phyloP scores from a whole-genome alignment of 1,140 invertebrate genomes.

The Bombus breviceps region DNA sequence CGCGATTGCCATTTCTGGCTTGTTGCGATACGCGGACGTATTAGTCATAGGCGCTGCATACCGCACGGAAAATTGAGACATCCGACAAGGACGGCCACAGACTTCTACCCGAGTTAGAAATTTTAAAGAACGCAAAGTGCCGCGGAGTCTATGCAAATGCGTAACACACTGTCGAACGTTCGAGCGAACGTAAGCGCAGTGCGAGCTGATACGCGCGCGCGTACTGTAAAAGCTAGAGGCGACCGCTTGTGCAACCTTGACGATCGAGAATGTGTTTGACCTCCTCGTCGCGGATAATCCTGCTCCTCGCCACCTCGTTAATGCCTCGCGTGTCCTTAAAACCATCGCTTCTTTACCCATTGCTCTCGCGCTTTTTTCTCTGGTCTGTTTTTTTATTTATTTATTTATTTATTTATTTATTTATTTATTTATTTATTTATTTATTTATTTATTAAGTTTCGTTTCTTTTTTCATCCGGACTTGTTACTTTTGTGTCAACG shows the following conservation, averaged over 20 bases:
- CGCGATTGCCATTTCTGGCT: constrained; percentile 55
- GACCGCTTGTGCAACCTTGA: constrained; percentile 60
- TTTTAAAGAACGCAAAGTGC: constrained; percentile 49
- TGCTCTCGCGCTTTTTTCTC: background rate
- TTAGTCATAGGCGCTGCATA: constrained; percentile 58
- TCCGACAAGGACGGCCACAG: constrained; percentile 57
- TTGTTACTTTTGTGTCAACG: no score
- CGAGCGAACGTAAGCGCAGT: constrained; percentile 2
- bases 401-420: no score
- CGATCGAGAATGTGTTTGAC: constrained; percentile 61
- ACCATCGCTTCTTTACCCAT: constrained; percentile 16
- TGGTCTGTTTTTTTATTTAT: background rate
- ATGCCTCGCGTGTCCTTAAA: constrained; percentile 60
- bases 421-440: background rate
- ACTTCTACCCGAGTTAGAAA: constrained; percentile 51
- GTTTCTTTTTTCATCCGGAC: background rate
- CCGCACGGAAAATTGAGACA: constrained; percentile 64
- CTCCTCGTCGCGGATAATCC: constrained; percentile 58
- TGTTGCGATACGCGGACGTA: constrained; percentile 57
- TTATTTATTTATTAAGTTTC: background rate
- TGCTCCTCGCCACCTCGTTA: constrained; percentile 55
- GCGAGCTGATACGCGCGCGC: background rate
- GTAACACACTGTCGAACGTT: constrained; percentile 2
- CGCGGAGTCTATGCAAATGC: constrained; percentile 34
- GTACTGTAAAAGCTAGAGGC: background rate